Percentiles rank a stretch among this genome's conserved stretches.
phyloP scores from a whole-genome alignment of 2,113 vertebrate genomes.

The Onychostoma macrolepis region DNA sequence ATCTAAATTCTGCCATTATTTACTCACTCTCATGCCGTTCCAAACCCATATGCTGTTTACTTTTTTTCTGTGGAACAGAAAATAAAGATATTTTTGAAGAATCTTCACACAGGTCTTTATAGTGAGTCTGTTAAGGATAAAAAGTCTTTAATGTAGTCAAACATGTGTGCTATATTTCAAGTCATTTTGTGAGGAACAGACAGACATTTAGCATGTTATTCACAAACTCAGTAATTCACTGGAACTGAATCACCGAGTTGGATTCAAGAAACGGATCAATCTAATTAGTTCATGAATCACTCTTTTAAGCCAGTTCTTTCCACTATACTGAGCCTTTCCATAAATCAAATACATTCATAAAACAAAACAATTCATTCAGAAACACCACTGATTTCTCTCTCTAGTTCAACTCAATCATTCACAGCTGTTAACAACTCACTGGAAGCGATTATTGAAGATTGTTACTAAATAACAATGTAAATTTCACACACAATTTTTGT shows the following conservation, averaged over 20 bases:
- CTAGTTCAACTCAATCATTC: background rate
- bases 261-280: background rate
- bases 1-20: slow-evolving; percentile 5
- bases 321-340: background rate
- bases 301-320: background rate
- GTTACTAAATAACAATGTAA: background rate
- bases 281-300: background rate
- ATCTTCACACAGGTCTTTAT: background rate
- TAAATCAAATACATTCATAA: background rate
- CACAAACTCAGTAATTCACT: background rate
- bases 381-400: background rate
- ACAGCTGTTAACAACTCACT: too few species aligned
- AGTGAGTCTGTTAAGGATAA: background rate
- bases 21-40: background rate
- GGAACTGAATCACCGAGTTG: background rate
- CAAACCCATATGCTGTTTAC: slow-evolving; percentile 13
- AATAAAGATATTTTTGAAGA: background rate
- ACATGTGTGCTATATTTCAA: background rate
- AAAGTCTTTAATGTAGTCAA: background rate
- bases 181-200: background rate
- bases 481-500: background rate
- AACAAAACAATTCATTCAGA: background rate
- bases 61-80: background rate
- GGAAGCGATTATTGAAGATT: too few species aligned
- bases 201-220: background rate